Base-by-base conservation (phyloP, 2,797 vertebrate species). In the Alosa sapidissima region DNA sequence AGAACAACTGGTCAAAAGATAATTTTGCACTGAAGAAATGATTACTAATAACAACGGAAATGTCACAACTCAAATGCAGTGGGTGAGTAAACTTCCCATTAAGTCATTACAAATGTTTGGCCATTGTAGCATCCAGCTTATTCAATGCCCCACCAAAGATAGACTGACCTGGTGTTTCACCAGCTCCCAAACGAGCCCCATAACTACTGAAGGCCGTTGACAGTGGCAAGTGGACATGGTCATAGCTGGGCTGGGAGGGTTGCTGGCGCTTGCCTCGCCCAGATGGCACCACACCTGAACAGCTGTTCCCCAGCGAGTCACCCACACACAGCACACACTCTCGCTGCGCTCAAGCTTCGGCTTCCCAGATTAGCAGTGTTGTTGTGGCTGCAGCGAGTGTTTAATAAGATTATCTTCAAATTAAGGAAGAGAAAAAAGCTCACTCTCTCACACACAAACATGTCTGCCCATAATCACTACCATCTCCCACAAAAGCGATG, bases 371-470 rank as follows among this genome's bases (percentile, higher is more conserved):
- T 33, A 28, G 62, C 24, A 33, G 14, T 24, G 58, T 14, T 68
- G 62, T 33, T 68, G 21, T 33, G 28, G 62, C 62, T 68, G 24
- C 62, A 0, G 8, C 28, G 62, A 68, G 21, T 6, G 3, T 1
- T 33, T 68, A 68, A 68, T 68, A 2, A 68, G 62, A 68, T 68
- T 68, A 68, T 28, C 28, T 68, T 68, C 33, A 68, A 68, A 68
- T 68, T 68, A 68, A 21, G 19, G 58, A 62, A 68, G 62, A 68
- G 21, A 68, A 28, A 65, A 55, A 58, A 58, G 14, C 51, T 13
- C 55, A 21, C 55, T 58, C 51, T 13, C 13, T 13, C 51, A 21
- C 52, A 58, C 19, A 58, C 19, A 58, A 5, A 58, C 55, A 58
- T 3, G 52, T n/a, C 3, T 19, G 1, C 55, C 55, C 4, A 21